Base-by-base conservation (phyloP, 1,140 invertebrate species). In the Ctenoplectra terminalis region DNA sequence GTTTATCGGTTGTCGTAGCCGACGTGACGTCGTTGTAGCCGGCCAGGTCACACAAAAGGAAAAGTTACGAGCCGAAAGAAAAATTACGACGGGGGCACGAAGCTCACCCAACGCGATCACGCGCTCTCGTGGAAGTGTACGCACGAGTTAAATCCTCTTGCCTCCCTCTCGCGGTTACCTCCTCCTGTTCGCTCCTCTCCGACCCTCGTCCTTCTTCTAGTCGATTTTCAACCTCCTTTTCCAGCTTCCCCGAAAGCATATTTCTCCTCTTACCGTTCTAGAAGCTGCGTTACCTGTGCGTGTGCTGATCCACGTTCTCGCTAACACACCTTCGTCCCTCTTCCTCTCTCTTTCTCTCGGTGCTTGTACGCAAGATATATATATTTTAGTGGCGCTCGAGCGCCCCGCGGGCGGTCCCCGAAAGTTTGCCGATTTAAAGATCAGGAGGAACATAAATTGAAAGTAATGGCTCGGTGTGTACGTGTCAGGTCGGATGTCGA, bases 401-500 rank as follows among this genome's bases (percentile, higher is more conserved):
- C 50, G 58, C 70, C 85, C 88, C 48, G 85, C 90, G 85, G 91
- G 91, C 89, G 90, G 92, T 92, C 90, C 75, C 81, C 77, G 83
- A 88, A 85, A 88, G 88, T 90, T 88, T 81, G 89, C 82, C 84
- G 89, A 92, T 92, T 90, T 89, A 84, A 85, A 87, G 82, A 87
- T 88, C 88, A 78, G 76, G 77, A 82, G 87, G 84, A 85, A 88
- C 91, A 93, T 93, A 92, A 93, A 93, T 92, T 92, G 91, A 92
- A 92, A 92, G 90, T 92, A 93, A 92, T 92, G 90, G 90, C 73
- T 69, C 70, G 77, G 70, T 63, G 82, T 88, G 71, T 86, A 81
- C 85, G 85, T 83, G 76, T 87, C 80, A 87, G 81, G 73, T 87
- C 85, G 87, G 82, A 86, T 85, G 88, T 84, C 85, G 80, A 56